phyloP scores from a whole-genome alignment of 2,888 invertebrate species.

The Spisula solida region DNA sequence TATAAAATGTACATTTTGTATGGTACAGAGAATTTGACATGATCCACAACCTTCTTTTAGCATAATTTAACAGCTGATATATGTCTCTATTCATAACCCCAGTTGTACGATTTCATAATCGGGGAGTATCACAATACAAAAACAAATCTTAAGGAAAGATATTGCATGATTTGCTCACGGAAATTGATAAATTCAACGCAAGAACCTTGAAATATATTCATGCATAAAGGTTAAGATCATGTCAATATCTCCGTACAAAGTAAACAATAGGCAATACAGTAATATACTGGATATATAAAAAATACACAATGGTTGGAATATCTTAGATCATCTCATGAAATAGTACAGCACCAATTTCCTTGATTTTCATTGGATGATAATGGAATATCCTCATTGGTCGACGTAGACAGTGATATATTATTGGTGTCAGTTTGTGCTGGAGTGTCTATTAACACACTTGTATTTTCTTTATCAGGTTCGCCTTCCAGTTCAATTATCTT shows the following conservation, averaged over 20 bases:
- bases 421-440: conserved; percentile 35
- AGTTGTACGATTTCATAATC: too few species aligned
- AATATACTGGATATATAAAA: neutral
- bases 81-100: too few species aligned
- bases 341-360: conserved; percentile 66
- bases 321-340: conserved; percentile 54
- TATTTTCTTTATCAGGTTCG: conserved; percentile 58
- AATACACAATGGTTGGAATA: neutral
- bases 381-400: neutral
- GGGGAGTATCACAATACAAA: too few species aligned
- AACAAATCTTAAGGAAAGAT: too few species aligned
- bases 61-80: too few species aligned
- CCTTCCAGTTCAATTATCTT: conserved; percentile 43
- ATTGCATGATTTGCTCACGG: too few species aligned
- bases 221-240: too few species aligned
- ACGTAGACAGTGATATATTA: conserved; percentile 33
- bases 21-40: too few species aligned
- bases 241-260: too few species aligned
- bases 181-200: too few species aligned
- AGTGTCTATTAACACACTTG: conserved; percentile 65
- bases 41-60: too few species aligned
- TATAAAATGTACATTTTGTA: neutral
- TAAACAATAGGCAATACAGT: neutral
- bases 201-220: too few species aligned
- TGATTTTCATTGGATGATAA: conserved; percentile 19